phyloP scores from a whole-genome alignment of 2,113 vertebrate genomes.

The Apus apus region DNA sequence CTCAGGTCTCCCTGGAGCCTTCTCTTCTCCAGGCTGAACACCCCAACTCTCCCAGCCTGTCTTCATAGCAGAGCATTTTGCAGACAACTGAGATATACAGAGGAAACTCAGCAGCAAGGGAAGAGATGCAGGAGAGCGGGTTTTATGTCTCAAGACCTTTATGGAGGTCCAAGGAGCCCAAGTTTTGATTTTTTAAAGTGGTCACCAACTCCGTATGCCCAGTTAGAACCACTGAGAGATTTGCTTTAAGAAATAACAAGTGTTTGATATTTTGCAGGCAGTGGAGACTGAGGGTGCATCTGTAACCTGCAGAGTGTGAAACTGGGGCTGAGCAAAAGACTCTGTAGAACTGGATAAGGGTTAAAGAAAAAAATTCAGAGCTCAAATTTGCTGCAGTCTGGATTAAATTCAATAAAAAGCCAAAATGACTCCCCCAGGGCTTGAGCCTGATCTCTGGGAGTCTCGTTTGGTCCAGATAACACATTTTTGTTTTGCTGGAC shows the following conservation, averaged over 20 bases:
- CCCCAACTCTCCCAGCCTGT: too few species aligned
- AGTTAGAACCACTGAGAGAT: neutral
- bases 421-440: neutral
- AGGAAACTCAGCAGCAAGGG: neutral
- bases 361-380: neutral
- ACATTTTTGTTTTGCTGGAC: neutral
- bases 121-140: neutral
- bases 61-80: neutral
- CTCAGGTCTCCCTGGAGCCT: too few species aligned
- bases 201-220: neutral
- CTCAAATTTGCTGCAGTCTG: neutral
- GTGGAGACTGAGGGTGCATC: neutral
- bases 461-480: neutral
- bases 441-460: neutral
- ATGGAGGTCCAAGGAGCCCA: neutral
- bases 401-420: neutral
- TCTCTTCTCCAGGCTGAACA: too few species aligned
- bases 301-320: neutral
- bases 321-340: neutral
- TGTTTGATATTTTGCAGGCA: neutral
- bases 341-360: rapidly evolving
- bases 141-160: rapidly evolving
- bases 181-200: neutral
- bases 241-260: neutral
- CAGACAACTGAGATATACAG: neutral